Evolutionary conservation across 2,797 vertebrate species (phyloP).

Genomic region (Tympanoctomys barrerae): DNA sequence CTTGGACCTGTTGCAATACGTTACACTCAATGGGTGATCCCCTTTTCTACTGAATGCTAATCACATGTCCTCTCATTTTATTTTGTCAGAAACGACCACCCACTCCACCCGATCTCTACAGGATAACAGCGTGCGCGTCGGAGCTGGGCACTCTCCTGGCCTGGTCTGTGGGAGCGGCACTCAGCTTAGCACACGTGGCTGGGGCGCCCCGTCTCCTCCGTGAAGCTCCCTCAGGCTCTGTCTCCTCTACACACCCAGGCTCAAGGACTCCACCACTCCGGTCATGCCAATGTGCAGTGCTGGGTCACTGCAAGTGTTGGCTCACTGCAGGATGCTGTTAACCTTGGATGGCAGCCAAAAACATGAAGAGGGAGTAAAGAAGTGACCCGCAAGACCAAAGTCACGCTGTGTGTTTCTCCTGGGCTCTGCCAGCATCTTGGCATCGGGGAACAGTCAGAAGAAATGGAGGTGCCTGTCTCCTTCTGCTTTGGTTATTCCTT

Average conservation of each 20-base stretch:
- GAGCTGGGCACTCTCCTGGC: not conserved
- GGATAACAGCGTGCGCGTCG: accelerated
- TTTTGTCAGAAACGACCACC: not conserved
- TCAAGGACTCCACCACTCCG: not conserved
- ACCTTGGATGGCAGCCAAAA: not conserved
- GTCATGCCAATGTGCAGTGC: not conserved
- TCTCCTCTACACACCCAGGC: not conserved
- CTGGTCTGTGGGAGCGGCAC: not conserved
- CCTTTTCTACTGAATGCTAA: not conserved
- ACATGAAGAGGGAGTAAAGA: not conserved
- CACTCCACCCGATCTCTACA: not conserved
- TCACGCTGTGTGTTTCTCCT: not conserved
- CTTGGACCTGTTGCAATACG: not conserved
- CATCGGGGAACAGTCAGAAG: not conserved
- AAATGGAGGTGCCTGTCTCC: not conserved
- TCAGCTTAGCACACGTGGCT: not conserved
- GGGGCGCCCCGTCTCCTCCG: not conserved
- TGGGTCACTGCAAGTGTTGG: not conserved
- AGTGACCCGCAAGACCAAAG: not conserved
- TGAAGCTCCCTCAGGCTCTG: not conserved
- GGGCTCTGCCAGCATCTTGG: not conserved
- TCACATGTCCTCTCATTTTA: not conserved
- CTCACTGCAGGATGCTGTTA: not conserved
- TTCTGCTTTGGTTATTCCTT: not conserved
- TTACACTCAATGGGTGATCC: not conserved